These are phyloP conservation scores for Caenorhabditis sinica DNA, from an alignment of 2,888 invertebrate species.

Conservation along the genomic window DNA sequence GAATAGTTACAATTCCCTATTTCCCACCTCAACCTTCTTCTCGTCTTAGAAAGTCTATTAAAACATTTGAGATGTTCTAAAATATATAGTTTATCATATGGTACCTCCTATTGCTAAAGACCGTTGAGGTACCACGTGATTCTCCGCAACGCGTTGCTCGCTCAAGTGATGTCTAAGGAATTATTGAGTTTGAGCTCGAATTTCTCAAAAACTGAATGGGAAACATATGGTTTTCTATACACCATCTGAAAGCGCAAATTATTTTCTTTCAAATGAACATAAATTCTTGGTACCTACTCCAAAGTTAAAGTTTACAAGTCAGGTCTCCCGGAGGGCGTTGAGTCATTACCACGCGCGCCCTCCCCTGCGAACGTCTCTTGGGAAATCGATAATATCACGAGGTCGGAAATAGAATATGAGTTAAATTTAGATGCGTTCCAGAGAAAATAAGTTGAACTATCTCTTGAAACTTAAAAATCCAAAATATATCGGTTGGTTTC, in stretches of 20 bases:
- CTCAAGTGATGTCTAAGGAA: not conserved
- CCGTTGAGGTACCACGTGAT: not conserved
- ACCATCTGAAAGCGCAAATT: not conserved
- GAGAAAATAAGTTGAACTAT: conserved; percentile 18
- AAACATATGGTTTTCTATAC: not conserved
- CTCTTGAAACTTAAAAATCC: not conserved
- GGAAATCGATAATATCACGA: conserved; percentile 17
- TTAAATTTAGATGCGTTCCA: not conserved
- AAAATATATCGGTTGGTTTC: not conserved
- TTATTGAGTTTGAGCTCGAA: not conserved
- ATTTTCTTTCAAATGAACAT: conserved; percentile 6
- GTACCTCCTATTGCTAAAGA: too few species aligned
- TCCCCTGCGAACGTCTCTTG: conserved; percentile 4
- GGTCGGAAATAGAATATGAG: not conserved
- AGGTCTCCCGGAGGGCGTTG: conserved; percentile 7
- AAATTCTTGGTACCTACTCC: not conserved
- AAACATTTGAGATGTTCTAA: too few species aligned
- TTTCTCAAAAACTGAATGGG: not conserved
- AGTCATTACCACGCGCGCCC: not conserved
- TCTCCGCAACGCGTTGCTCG: not conserved
- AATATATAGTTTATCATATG: too few species aligned
- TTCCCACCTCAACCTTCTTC: too few species aligned
- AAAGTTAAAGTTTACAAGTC: not conserved
- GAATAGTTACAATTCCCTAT: too few species aligned
- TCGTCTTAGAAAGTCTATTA: too few species aligned